phyloP scores from a whole-genome alignment of 2,797 vertebrate species.

The Aulostomus chinensis region DNA sequence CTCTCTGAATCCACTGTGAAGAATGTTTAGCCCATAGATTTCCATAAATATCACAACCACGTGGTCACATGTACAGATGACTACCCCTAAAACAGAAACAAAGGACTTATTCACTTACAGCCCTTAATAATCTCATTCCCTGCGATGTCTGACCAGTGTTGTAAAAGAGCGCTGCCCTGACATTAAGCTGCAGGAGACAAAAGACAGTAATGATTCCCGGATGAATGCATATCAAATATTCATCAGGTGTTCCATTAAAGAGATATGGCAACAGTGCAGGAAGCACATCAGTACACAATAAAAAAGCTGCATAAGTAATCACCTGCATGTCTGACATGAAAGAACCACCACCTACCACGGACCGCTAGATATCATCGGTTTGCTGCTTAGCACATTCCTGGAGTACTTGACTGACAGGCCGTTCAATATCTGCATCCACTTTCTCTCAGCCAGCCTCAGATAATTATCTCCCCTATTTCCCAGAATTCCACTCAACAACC shows the following conservation, averaged over 20 bases:
- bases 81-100: neutral
- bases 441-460: slow-evolving; percentile 37
- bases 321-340: slow-evolving; percentile 17
- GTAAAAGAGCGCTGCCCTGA: neutral
- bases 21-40: neutral
- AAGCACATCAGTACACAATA: slow-evolving; percentile 21
- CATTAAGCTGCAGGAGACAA: slow-evolving; percentile 15
- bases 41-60: slow-evolving; percentile 3
- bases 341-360: neutral
- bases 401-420: slow-evolving; percentile 7
- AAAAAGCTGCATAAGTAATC: slow-evolving; percentile 28
- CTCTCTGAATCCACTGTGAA: neutral
- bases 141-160: too few species aligned
- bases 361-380: neutral
- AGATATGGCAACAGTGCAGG: slow-evolving; percentile 27
- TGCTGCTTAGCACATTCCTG: slow-evolving; percentile 27
- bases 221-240: slow-evolving; percentile 66
- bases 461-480: slow-evolving; percentile 58
- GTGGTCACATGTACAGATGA: neutral
- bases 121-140: too few species aligned
- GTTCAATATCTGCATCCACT: slow-evolving; percentile 30
- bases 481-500: slow-evolving; percentile 57
- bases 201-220: slow-evolving; percentile 43
- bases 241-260: slow-evolving; percentile 47
- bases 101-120: too few species aligned